Base-by-base conservation (phyloP, 2,888 invertebrate species). In the Cephonodes hylas region DNA sequence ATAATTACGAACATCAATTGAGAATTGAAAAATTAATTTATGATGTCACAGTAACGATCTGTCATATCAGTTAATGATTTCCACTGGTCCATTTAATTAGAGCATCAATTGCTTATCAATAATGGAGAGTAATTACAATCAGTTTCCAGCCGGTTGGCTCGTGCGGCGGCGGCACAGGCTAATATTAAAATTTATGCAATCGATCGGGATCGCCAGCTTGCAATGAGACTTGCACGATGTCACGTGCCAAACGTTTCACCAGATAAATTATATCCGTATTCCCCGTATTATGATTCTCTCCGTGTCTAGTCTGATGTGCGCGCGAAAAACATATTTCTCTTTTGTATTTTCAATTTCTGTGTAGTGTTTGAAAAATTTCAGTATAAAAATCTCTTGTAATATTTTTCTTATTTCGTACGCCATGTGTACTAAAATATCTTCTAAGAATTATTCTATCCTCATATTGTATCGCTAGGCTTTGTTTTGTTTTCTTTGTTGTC, bases 151-250 rank as follows among this genome's bases (percentile, higher is more conserved):
- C 57, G 66, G 64, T 60, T 53, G 42, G 59, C 62, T 59, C 44
- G 60, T 42, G 31, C 18, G 42, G 45, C 23, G 64, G 66, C 53
- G 59, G 69, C 61, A 62, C 27, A 38, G n/a, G 42, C 71, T 76
- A 76, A 81, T 85, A 84, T 85, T 83, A 84, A 86, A 85, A 83
- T 84, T 78, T 84, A 85, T 85, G 84, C 80, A 81, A 85, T 86
- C 83, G 80, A 84, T 83, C 76, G 69, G 65, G 69, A 74, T 75
- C 77, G 80, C 68, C 81, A 76, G 82, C 79, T 80, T 83, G 81
- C 81, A 78, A 70, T 70, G 69, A 70, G 67, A 72, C 71, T 72
- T 75, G 76, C 75, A 74, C 67, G 63, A 68, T 67, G 77, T 77
- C 77, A 80, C 79, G 80, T 77, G 71, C 75, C 71, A 69, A 75